Base-by-base conservation (phyloP, 23 tunicate species). In the Ascidia mentula region DNA sequence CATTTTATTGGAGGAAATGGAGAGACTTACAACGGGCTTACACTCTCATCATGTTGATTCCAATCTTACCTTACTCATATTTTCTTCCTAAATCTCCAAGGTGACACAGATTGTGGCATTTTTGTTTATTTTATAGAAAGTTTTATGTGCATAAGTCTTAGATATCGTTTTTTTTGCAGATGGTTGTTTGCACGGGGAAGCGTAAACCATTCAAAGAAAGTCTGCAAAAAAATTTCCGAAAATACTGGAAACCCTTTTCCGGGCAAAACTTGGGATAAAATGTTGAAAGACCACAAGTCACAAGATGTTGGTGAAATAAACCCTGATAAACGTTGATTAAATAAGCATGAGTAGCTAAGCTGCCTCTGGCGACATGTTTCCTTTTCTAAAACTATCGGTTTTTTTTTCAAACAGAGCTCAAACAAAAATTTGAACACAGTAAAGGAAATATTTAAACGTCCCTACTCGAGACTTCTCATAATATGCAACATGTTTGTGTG, bases 401-500 rank as follows among this genome's bases (percentile, higher is more conserved):
- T 53, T 53, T 53, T 24, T 31, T 9, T 31, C 17, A 15, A 32
- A 74, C 18, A 77, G 31, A 71, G 22, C 24, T 4, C 37, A 5
- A 37, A 28, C 15, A 37, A 37, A 17, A 5, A 74, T 1, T 5
- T 74, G 2, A 74, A 37, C 38, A 32, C 78, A 37, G 37, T 74
- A 5, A 74, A 36, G 26, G 53, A 74, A 74, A 36, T 36, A 7
- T 74, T 74, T 36, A 32, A 7, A 4, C 53, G 39, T 46, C 85
- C 77, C 32, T 71, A 72, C 77, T 39, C 85, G 6, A 36, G 85
- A 81, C 40, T 46, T 31, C 38, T 81, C 32, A 72, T 81, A 6
- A 12, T 69, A 1, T 30, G 77, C 69, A 72, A 81, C 46, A 81
- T 81, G 85, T 81, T 42, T 72, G 85, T 81, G 36, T 81, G 85